Evolutionary conservation across 2,797 vertebrate species (phyloP), one percentile per base, ranked within the genome.

Genomic region (Micromesistius poutassou): DNA sequence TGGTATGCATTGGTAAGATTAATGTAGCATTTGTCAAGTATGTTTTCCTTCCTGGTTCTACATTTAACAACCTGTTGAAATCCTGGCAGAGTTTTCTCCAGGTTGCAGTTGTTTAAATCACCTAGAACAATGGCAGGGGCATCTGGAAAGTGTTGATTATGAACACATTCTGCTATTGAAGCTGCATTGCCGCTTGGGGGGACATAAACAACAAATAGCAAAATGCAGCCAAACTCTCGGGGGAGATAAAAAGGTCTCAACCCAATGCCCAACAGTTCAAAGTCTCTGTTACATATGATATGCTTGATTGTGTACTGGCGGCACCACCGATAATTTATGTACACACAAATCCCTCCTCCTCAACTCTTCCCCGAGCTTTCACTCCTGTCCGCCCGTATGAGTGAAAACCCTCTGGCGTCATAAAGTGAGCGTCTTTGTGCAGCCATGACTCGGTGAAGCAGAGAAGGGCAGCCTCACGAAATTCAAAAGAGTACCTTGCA

Each of bases 21-120:
- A 25, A 14, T 72, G 71, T 73, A 38, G 38, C 72, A 74, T 74
- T 74, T 25, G n/a, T 74, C 36, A 36, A 74, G 72, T 74, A 10
- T 40, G 28, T 40, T 74, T 25, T 42, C 36, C 36, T 42, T 42
- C 36, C 72, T 74, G n/a, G 14, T 73, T 38, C 19, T n/a, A 13
- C 72, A 36, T 8, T 73, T 31, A 7, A 74, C 19, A 40, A 42
- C 22, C 36, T 42, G 72, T 28, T 42, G 36, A 25, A 42, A 42
- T 3, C 36, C 72, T 28, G 36, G 35, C 36, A 74, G 28, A 30
- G 72, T 3, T 42, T 25, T 42, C 19, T 42, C 72, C 22, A 74
- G 22, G 36, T 74, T 42, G 6, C 72, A 73, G 72, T 0, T 46
- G 42, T 74, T 40, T n/a, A 74, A 22, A 28, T 74, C 36, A 28